Evolutionary conservation across 2,797 vertebrate species (phyloP), one percentile per base, ranked within the genome.

Genomic region (Syndactyla subalaris): DNA sequence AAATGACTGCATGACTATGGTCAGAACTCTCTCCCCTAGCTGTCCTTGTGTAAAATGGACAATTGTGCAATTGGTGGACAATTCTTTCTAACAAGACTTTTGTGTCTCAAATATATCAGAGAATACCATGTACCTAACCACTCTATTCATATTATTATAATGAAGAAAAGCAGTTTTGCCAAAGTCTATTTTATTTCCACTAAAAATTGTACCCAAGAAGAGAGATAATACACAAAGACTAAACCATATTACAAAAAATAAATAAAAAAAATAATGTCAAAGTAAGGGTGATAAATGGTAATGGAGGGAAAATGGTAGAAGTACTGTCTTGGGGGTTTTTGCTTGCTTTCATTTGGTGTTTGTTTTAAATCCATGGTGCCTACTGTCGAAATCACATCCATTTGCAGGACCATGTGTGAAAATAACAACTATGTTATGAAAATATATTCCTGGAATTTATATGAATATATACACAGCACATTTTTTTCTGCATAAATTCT

Each of bases 401-500:
- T 88, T 94, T 93, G 13, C 49, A 75, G 30, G 14, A 4, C 6
- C 84, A 36, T 57, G 16, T 30, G 6, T 81, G 67, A 92, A 93
- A 94, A 86, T 66, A 89, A 68, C 58, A 24, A 46, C n/a, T 26
- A 36, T 55, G 7, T 74, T 54, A 79, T 27, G 26, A 61, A 26
- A 94, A 79, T 79, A 75, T 68, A 94, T 88, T 93, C 18, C 24
- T 71, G 20, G 48, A 92, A 89, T 88, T 77, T 76, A 26, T 62
- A 87, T 49, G 27, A 84, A 93, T 90, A 92, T 91, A 84, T 54
- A 84, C 11, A 45, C 21, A 65, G 20, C 3, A 52, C 13, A 67
- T 93, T 6, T 88, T 93, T 74, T 95, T 74, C 71, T 80, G 48
- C 51, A 85, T 70, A 90, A 91, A 66, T 88, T 88, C 29, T 73